Conservation (phyloP, 2,888 invertebrate genomes). For the Uloborus plumipes region DNA sequence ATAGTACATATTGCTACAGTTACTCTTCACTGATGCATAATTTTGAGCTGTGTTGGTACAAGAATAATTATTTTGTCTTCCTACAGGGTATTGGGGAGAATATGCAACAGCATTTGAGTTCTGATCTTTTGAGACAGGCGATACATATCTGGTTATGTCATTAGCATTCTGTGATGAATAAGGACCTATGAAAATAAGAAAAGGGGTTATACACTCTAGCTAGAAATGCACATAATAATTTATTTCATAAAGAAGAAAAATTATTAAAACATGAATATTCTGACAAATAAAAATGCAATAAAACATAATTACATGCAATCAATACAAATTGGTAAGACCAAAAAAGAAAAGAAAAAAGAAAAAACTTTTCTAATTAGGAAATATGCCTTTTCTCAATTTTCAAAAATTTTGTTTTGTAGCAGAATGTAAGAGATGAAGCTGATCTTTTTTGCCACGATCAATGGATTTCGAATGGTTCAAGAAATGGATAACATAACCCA, state of each 20-base stretch:
- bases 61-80: slow-evolving; percentile 44
- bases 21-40: slow-evolving; percentile 36
- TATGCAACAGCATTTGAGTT: slow-evolving; percentile 45
- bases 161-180: slow-evolving; percentile 38
- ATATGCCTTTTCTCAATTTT: too few species aligned
- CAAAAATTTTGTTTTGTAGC: too few species aligned
- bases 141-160: slow-evolving; percentile 49
- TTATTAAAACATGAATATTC: not conserved
- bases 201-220: not conserved
- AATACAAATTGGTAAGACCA: not conserved
- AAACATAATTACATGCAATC: too few species aligned
- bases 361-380: too few species aligned
- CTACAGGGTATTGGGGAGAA: slow-evolving; percentile 38
- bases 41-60: slow-evolving; percentile 32
- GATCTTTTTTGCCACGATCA: too few species aligned
- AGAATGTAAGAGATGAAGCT: too few species aligned
- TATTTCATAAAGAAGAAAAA: not conserved
- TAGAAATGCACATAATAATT: not conserved
- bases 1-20: slow-evolving; percentile 44
- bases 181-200: slow-evolving; percentile 28
- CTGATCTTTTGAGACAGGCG: slow-evolving; percentile 45
- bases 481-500: too few species aligned
- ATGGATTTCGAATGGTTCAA: too few species aligned
- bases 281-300: not conserved
- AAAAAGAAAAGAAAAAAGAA: slow-evolving; percentile 3